A percentile compares a stretch with the other conserved stretches of the same genome.
These are phyloP conservation scores for Trachops cirrhosus DNA, from an alignment of 2,797 vertebrate species.

Conservation along the genomic window DNA sequence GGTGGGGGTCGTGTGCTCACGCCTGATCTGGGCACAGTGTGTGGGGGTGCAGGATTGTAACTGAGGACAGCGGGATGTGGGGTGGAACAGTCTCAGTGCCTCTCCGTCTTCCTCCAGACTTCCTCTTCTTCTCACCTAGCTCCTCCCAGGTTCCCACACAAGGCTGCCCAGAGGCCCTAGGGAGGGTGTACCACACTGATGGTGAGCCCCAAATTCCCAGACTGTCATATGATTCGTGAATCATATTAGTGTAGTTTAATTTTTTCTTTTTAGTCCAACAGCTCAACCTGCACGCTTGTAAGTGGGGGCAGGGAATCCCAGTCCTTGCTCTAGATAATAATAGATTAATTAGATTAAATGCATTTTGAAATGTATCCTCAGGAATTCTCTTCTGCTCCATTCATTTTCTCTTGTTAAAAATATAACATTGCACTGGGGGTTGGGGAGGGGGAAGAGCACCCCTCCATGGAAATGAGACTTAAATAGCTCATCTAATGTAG, in stretches of 20 bases:
- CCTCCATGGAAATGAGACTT: conserved; percentile 69
- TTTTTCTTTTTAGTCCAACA: background rate
- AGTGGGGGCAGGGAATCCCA: conserved; percentile 38
- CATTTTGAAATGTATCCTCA: conserved; percentile 62
- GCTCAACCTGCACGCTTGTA: background rate
- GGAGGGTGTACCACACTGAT: background rate
- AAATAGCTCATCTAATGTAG: conserved; percentile 73
- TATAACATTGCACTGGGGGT: background rate
- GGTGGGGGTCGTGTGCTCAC: background rate
- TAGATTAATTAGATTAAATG: conserved; percentile 66
- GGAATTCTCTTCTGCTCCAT: conserved; percentile 61
- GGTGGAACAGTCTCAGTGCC: too few species aligned
- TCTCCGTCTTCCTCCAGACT: background rate
- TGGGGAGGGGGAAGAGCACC: background rate
- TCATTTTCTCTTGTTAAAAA: conserved; percentile 71
- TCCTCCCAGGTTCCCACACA: background rate
- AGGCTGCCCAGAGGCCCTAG: background rate
- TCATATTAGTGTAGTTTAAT: background rate
- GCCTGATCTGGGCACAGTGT: background rate
- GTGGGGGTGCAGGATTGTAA: background rate
- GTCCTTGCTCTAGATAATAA: conserved; percentile 52
- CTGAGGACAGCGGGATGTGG: background rate
- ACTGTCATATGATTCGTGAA: background rate
- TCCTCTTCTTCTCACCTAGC: background rate
- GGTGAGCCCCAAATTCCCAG: background rate